Percentiles rank a stretch among this genome's conserved stretches.
phyloP scores from a whole-genome alignment of 2,797 vertebrate species.

The Tapera naevia region DNA sequence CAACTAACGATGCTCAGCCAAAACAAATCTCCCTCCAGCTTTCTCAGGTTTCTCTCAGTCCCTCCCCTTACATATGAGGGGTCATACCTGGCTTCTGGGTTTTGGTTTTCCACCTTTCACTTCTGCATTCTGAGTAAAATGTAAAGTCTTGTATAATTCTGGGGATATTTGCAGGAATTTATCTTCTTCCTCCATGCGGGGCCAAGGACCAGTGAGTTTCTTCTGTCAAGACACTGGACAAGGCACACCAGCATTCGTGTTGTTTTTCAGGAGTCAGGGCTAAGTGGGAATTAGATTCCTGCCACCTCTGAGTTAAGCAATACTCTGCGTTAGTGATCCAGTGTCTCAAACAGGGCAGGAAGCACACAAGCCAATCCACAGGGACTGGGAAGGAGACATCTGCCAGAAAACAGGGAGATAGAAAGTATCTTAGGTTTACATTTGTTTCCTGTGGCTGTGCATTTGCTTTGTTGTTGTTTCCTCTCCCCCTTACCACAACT shows the following conservation, averaged over 20 bases:
- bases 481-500: background rate
- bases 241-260: background rate
- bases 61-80: background rate
- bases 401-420: background rate
- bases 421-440: background rate
- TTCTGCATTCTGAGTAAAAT: background rate
- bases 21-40: background rate
- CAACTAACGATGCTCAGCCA: background rate
- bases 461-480: background rate
- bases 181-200: background rate
- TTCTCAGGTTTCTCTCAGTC: background rate
- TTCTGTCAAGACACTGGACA: background rate
- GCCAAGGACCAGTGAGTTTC: background rate
- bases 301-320: background rate
- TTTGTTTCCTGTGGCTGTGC: slow-evolving; percentile 27
- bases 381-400: background rate
- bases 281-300: background rate
- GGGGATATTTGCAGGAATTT: background rate
- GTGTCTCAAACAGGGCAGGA: background rate
- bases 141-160: background rate
- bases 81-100: background rate
- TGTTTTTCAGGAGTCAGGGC: background rate
- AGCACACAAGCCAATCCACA: background rate
- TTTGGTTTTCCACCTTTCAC: background rate
- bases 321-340: rapidly evolving